These are phyloP conservation scores for Pseudorhombus dupliciocellatus DNA, from an alignment of 2,113 vertebrate species.

Conservation along the genomic window DNA sequence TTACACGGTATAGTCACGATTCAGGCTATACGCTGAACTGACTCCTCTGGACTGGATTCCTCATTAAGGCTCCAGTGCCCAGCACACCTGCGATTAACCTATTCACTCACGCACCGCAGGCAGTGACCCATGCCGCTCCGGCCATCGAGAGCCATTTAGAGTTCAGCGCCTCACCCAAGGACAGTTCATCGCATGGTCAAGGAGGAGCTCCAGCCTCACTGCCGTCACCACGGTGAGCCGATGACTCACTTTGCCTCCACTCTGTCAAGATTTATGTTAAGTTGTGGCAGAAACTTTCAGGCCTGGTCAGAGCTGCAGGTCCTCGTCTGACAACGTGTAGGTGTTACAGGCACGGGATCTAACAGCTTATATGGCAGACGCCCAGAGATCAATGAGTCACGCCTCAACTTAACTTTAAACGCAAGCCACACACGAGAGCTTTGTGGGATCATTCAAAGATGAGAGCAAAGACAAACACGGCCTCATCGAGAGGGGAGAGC, in stretches of 20 bases:
- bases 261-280: not conserved
- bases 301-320: constrained; percentile 7
- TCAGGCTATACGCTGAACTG: not conserved
- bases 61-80: not conserved
- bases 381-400: constrained; percentile 18
- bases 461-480: constrained; percentile 5
- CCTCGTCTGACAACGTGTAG: constrained; percentile 1
- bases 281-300: not conserved
- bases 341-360: constrained; percentile 15
- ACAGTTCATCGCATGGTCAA: not conserved
- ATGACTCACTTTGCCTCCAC: not conserved
- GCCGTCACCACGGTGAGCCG: not conserved
- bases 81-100: not conserved
- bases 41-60: not conserved
- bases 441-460: constrained; percentile 12
- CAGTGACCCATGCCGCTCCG: not conserved
- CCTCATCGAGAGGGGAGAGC: not conserved
- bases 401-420: constrained; percentile 32
- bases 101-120: not conserved
- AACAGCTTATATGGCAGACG: constrained; percentile 8
- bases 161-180: too few species aligned
- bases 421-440: constrained; percentile 16
- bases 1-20: not conserved
- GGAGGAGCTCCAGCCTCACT: not conserved
- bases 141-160: not conserved